phyloP scores from a whole-genome alignment of 1,140 invertebrate genomes.

The Dinoponera quadriceps region DNA sequence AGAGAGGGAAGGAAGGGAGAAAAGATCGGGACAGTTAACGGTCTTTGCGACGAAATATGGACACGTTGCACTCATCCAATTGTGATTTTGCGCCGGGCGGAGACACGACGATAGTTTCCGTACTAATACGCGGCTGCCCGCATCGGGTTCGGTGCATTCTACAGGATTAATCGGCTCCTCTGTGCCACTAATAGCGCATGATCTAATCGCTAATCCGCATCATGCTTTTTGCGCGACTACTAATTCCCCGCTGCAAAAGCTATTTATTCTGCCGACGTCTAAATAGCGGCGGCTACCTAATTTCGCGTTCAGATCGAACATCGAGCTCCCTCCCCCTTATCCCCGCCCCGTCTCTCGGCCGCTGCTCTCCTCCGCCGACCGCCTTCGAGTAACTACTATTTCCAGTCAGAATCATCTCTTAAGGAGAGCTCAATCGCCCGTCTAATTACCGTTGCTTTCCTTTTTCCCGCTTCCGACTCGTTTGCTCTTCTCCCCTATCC shows the following conservation, averaged over 20 bases:
- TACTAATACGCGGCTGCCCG: slow-evolving; percentile 36
- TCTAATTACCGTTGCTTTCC: slow-evolving; percentile 81
- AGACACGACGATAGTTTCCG: slow-evolving; percentile 29
- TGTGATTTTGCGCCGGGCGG: slow-evolving; percentile 30
- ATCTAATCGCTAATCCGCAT: slow-evolving; percentile 53
- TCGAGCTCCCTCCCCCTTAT: slow-evolving; percentile 12
- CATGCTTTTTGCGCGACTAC: slow-evolving; percentile 10
- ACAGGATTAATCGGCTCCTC: slow-evolving; percentile 46
- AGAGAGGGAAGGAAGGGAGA: too few relatives aligned
- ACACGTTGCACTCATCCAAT: slow-evolving; percentile 3
- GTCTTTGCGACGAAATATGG: neutral
- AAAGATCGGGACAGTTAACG: too few relatives aligned
- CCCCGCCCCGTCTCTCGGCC: neutral
- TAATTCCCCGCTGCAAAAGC: slow-evolving; percentile 16
- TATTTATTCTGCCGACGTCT: slow-evolving; percentile 56
- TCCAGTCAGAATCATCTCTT: slow-evolving; percentile 73
- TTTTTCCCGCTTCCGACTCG: slow-evolving; percentile 58
- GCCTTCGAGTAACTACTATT: slow-evolving; percentile 8
- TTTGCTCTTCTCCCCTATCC: slow-evolving; percentile 5
- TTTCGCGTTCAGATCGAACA: slow-evolving; percentile 57
- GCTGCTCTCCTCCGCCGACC: neutral
- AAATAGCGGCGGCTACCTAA: slow-evolving; percentile 64
- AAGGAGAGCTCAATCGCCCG: slow-evolving; percentile 79
- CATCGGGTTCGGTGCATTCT: slow-evolving; percentile 38
- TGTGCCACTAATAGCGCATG: slow-evolving; percentile 37